Conservation (phyloP, 2,888 invertebrate genomes). For the Agonum fuliginosum region DNA sequence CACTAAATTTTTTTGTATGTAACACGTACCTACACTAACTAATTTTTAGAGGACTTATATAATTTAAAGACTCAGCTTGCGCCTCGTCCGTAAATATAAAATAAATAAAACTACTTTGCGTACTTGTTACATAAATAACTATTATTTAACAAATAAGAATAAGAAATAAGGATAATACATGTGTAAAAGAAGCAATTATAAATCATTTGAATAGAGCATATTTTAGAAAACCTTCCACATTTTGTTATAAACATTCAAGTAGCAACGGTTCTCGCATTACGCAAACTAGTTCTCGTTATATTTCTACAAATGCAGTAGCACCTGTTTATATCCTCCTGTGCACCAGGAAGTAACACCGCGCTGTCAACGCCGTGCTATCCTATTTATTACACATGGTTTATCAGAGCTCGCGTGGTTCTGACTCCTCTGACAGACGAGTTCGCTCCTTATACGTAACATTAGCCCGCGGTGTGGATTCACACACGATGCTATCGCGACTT, state of each 20-base stretch:
- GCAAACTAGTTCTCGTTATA: not conserved
- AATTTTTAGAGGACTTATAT: no score
- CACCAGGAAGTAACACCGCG: not conserved
- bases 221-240: no score
- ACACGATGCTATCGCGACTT: slow-evolving; percentile 15
- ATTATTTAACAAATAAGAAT: no score
- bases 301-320: slow-evolving; percentile 32
- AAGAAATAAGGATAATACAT: no score
- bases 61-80: no score
- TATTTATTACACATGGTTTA: slow-evolving; percentile 22
- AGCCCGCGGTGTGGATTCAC: not conserved
- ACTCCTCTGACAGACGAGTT: slow-evolving; percentile 34
- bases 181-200: no score
- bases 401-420: not conserved
- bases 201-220: no score
- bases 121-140: no score
- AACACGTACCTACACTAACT: no score
- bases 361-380: slow-evolving; percentile 18
- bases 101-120: no score
- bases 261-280: not conserved
- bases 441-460: slow-evolving; percentile 24
- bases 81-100: no score
- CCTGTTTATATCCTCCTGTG: slow-evolving; percentile 29
- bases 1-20: no score
- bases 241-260: not conserved